Evolutionary conservation across 1,140 invertebrate genomes (phyloP).

Genomic region (Trichonephila clavata): DNA sequence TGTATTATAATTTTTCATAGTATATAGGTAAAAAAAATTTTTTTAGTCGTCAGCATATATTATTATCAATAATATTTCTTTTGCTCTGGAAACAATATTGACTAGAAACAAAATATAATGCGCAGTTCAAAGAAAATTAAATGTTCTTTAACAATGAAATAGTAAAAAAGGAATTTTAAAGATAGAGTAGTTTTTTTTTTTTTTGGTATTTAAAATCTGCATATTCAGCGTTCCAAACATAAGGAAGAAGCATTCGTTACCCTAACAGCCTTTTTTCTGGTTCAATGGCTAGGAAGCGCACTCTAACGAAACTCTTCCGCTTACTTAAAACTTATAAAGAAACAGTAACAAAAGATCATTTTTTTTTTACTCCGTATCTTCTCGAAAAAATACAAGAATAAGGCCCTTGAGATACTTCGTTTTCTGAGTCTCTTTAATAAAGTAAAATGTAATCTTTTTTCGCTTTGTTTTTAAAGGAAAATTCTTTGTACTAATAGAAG

Average conservation of each 20-base stretch:
- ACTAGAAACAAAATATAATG: not conserved
- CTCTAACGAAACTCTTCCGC: constrained; percentile 1
- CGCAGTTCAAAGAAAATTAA: not conserved
- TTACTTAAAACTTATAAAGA: constrained; percentile 13
- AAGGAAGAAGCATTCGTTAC: not conserved
- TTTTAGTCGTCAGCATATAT: too few species aligned
- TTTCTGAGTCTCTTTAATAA: not conserved
- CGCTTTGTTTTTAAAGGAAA: not conserved
- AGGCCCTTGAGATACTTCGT: not conserved
- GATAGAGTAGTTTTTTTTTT: not conserved
- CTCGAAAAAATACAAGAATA: not conserved
- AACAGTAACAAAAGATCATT: not conserved
- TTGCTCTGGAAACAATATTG: not conserved
- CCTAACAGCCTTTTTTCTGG: not conserved
- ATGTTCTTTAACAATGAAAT: not conserved
- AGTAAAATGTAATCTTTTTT: constrained; percentile 8
- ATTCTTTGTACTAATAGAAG: not conserved
- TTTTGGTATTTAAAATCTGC: not conserved
- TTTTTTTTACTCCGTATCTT: not conserved
- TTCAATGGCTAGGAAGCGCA: not conserved
- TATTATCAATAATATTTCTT: too few species aligned
- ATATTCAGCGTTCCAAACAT: not conserved
- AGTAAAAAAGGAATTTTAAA: not conserved
- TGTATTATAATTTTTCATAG: too few species aligned
- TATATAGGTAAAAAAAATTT: too few species aligned